phyloP scores from a whole-genome alignment of 2,888 invertebrate species.

The Leptopilina myrica region DNA sequence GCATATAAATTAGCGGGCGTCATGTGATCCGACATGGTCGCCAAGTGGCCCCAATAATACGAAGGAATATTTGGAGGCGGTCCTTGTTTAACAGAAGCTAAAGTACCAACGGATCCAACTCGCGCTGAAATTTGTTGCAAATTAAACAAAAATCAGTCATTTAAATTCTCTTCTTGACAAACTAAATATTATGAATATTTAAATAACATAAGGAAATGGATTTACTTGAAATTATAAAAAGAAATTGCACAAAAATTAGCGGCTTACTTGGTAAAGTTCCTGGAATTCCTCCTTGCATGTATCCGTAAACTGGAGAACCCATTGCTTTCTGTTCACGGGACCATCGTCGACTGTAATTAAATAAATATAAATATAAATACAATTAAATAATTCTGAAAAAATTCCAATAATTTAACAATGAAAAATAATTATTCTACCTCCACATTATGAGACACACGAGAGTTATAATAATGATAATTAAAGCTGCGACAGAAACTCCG shows the following conservation, averaged over 20 bases:
- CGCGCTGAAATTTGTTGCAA: slow-evolving; percentile 66
- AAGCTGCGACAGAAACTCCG: slow-evolving; percentile 92
- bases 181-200: no score
- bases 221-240: not conserved
- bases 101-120: slow-evolving; percentile 73
- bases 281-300: slow-evolving; percentile 82
- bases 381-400: no score
- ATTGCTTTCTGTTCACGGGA: slow-evolving; percentile 90
- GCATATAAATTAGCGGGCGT: slow-evolving; percentile 91
- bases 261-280: slow-evolving; percentile 70
- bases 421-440: slow-evolving; percentile 81
- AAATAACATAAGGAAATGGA: not conserved
- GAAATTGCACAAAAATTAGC: not conserved
- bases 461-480: slow-evolving; percentile 92
- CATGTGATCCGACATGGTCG: slow-evolving; percentile 85
- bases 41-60: slow-evolving; percentile 90
- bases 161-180: no score
- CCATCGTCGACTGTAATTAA: slow-evolving; percentile 86
- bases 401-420: not conserved
- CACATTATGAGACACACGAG: slow-evolving; percentile 92
- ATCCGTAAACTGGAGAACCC: slow-evolving; percentile 91
- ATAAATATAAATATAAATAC: no score
- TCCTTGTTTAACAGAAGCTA: slow-evolving; percentile 74
- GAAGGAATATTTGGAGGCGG: slow-evolving; percentile 79
- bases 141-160: not conserved